Percentiles rank a stretch among this genome's conserved stretches.
Evolutionary conservation across 2,113 vertebrate species (phyloP).

Genomic region (Damaliscus lunatus): DNA sequence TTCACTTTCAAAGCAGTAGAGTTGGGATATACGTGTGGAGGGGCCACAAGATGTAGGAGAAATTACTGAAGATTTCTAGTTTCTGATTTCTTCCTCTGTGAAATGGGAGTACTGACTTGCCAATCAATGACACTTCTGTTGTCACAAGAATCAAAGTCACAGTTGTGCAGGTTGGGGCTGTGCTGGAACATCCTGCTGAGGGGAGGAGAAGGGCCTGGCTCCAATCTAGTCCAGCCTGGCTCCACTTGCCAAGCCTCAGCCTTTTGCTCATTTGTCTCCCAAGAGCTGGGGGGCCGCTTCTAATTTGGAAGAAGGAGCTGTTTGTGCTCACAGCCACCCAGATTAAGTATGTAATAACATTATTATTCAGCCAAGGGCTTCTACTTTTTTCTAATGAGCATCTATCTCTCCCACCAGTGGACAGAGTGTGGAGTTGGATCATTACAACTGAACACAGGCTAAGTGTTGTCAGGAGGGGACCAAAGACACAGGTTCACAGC

Average conservation of each 20-base stretch:
- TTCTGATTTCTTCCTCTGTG: background rate
- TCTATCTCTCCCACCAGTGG: background rate
- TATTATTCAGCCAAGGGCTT: conserved; percentile 8
- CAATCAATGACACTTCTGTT: background rate
- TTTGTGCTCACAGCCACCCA: background rate
- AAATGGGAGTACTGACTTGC: background rate
- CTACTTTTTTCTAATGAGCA: background rate
- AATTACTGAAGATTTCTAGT: background rate
- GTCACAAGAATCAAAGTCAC: accelerated
- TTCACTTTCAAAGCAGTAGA: background rate
- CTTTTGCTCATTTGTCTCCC: conserved; percentile 20
- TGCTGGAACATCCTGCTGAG: background rate
- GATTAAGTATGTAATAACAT: background rate
- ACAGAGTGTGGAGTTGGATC: background rate
- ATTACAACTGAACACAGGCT: background rate
- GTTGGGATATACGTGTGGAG: background rate
- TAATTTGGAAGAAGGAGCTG: conserved; percentile 31
- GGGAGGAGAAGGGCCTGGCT: background rate
- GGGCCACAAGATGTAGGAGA: background rate
- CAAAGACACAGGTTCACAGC: background rate
- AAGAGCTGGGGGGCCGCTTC: background rate
- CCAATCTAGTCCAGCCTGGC: background rate
- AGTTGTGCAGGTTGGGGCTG: background rate
- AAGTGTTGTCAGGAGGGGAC: background rate
- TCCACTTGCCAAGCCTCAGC: background rate